Base-by-base conservation (phyloP, 2,797 vertebrate genomes). In the Gambusia yucatana region DNA sequence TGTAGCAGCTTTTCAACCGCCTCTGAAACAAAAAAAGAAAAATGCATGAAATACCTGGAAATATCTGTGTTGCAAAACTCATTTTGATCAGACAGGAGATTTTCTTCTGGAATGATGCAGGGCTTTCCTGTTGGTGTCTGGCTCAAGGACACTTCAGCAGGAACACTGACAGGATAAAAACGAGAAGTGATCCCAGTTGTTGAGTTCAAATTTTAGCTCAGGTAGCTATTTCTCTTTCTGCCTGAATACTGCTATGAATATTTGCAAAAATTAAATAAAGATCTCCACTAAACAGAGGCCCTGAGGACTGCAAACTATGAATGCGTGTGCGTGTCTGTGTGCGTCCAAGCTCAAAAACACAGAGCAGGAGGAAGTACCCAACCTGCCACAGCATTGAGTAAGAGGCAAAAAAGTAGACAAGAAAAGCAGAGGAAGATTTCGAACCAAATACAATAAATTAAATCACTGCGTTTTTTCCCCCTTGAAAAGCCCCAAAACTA, bases 391-490 rank as follows among this genome's bases (percentile, higher is more conserved):
- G 88, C 89, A 72, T 48, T 63, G 79, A 82, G 88, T 82, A 69
- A 85, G 87, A 88, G 83, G 87, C 1, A 1, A 61, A 91, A 91
- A 83, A 90, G 91, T n/a, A 80, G 86, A 80, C 77, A 16, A 78
- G 86, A 92, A 87, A 59, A 88, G 85, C 77, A 0, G 48, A 90
- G 77, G 84, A 88, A 89, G 76, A 84, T 50, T 50, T 88, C 52
- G 86, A 92, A 91, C 48, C 78, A 88, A 89, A 73, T 84, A 93
- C 82, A 93, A 93, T 92, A 92, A 94, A 92, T 94, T 87, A 93
- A 93, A 93, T 88, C 80, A 87, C 78, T 70, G 71, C 75, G 77
- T 75, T 82, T 75, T 77, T 5, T 2, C 61, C 25, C 13, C 41
- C 36, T n/a, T 43, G 48, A 84, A 89, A 90, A 88, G 55, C 70